These are phyloP conservation scores for Tipula confusa DNA, from an alignment of 2,888 invertebrate genomes.

Conservation along the genomic window DNA sequence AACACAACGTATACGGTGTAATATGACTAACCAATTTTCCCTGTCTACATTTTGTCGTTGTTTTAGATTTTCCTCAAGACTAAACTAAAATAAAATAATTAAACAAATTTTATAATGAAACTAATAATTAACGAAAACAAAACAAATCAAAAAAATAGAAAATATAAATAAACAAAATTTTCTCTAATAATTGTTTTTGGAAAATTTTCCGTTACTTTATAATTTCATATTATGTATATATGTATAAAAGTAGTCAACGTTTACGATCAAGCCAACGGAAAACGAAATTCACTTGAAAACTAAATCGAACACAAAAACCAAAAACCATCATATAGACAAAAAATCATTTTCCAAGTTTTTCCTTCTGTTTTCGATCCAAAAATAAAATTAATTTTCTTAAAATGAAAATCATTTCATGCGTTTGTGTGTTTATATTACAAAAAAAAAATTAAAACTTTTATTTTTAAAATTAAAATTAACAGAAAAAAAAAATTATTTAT, in stretches of 20 bases:
- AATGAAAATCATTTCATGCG: neutral
- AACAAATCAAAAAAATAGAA: neutral
- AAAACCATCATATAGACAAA: neutral
- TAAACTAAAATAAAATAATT: neutral
- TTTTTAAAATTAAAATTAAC: constrained; percentile 26
- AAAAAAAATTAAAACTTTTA: no score
- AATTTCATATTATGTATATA: no score
- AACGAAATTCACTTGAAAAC: neutral
- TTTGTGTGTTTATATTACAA: neutral
- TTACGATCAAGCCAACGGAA: neutral
- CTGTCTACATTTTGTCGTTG: no score
- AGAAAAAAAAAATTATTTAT: constrained; percentile 20
- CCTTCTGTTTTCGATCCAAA: constrained; percentile 16
- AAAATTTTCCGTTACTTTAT: neutral
- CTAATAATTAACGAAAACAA: neutral
- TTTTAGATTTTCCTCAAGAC: neutral
- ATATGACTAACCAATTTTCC: no score
- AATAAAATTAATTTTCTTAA: neutral
- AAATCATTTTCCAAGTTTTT: constrained; percentile 14
- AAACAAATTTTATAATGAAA: constrained; percentile 8
- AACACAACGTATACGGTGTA: no score
- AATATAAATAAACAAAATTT: neutral
- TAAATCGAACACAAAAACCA: neutral
- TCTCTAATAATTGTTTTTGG: neutral
- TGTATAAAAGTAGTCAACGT: neutral